These are phyloP conservation scores for Chydorus sphaericus DNA, from an alignment of 2,888 invertebrate genomes.

Conservation along the genomic window DNA sequence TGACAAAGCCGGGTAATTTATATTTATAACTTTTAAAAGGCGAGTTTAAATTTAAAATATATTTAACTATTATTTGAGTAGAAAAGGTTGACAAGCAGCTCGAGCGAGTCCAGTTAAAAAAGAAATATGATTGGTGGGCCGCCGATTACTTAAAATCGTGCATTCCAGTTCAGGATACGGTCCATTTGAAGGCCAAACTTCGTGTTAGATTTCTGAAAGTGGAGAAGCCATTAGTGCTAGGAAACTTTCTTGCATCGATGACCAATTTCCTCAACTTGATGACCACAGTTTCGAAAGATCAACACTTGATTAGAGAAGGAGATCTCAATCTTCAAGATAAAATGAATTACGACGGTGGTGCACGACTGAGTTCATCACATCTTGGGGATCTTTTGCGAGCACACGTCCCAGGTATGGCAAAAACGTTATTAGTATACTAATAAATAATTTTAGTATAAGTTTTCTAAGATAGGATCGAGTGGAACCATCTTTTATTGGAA, in stretches of 20 bases:
- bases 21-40: too few species aligned
- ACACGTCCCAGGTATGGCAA: not conserved
- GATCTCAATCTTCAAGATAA: not conserved
- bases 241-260: not conserved
- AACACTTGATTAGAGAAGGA: not conserved
- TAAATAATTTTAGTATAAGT: too few species aligned
- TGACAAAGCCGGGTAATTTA: too few species aligned
- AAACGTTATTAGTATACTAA: too few species aligned
- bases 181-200: not conserved
- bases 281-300: not conserved
- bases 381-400: not conserved
- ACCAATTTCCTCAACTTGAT: not conserved
- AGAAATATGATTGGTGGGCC: too few species aligned
- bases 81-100: too few species aligned
- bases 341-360: not conserved
- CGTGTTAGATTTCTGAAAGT: not conserved
- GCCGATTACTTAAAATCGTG: too few species aligned
- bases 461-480: not conserved
- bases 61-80: too few species aligned
- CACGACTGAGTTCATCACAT: not conserved
- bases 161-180: constrained; percentile 1
- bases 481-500: not conserved
- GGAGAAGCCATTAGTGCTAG: not conserved
- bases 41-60: too few species aligned
- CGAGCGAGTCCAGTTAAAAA: too few species aligned